A percentile compares a stretch with the other conserved stretches of the same genome.
These are phyloP conservation scores for Carcina quercana DNA, from an alignment of 2,888 invertebrate genomes.

Conservation along the genomic window DNA sequence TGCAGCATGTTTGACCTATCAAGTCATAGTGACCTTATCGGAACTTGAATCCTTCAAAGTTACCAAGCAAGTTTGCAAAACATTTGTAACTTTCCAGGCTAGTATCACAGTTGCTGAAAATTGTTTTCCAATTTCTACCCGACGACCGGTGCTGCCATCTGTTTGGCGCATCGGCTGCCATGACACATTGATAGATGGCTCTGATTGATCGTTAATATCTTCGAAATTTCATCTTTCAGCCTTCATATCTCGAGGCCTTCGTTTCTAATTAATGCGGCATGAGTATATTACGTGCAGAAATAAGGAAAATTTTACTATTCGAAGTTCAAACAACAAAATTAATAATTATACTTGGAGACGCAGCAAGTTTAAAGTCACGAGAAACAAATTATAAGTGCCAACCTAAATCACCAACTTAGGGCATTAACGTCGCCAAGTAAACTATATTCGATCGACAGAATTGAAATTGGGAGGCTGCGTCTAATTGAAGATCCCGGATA, in stretches of 20 bases:
- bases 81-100: not conserved
- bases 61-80: not conserved
- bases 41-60: not conserved
- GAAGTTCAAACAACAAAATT: too few relatives aligned
- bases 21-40: too few relatives aligned
- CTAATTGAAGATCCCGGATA: constrained; percentile 61
- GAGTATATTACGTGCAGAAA: too few relatives aligned
- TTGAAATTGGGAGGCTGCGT: constrained; percentile 55
- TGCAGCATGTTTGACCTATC: too few relatives aligned
- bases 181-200: constrained; percentile 70
- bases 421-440: constrained; percentile 16
- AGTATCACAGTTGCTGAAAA: constrained; percentile 34
- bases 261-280: too few relatives aligned
- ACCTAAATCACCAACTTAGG: constrained; percentile 24
- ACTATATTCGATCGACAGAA: constrained; percentile 38
- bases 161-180: constrained; percentile 40
- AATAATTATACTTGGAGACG: constrained; percentile 1
- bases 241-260: too few relatives aligned
- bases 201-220: constrained; percentile 66
- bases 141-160: constrained; percentile 66
- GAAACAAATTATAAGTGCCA: constrained; percentile 6
- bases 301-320: too few relatives aligned
- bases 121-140: constrained; percentile 61
- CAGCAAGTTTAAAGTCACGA: not conserved
- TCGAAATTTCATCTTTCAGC: too few relatives aligned